Conservation (phyloP, 2,113 vertebrate species). For the Pelecanoides urinatrix region DNA sequence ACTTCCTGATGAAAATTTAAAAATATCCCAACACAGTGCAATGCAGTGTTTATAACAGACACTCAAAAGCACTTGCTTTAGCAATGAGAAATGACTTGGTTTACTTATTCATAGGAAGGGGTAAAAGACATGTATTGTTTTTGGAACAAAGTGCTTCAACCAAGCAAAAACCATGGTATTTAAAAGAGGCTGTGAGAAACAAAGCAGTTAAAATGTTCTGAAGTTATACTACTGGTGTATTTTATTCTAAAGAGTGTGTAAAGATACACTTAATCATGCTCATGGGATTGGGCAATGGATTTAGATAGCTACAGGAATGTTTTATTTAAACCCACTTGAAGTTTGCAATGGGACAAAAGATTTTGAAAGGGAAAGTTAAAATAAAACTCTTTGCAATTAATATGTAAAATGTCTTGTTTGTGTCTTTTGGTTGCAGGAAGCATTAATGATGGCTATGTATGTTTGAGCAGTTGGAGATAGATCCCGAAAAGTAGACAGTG, state of each 20-base stretch:
- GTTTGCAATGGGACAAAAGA: not conserved
- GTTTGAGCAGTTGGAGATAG: not conserved
- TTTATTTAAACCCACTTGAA: slow-evolving; percentile 9
- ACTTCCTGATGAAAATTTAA: not conserved
- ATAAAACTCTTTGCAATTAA: not conserved
- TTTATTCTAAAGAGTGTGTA: not conserved
- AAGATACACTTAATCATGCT: not conserved
- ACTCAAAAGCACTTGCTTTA: slow-evolving; percentile 1
- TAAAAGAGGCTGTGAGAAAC: not conserved
- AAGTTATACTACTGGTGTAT: slow-evolving; percentile 14
- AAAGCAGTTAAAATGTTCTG: slow-evolving; percentile 30
- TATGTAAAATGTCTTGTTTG: not conserved
- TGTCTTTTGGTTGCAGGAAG: not conserved
- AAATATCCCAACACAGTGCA: not conserved
- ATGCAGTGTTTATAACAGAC: not conserved
- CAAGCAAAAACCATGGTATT: not conserved
- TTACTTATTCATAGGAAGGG: not conserved
- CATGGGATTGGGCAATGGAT: not conserved
- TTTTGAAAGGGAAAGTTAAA: not conserved
- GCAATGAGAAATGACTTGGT: not conserved
- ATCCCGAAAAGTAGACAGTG: not conserved
- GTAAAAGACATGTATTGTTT: not conserved
- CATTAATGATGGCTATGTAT: not conserved
- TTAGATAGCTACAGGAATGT: not conserved
- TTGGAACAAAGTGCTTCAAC: not conserved